A percentile compares a stretch with the other conserved stretches of the same genome.
Conservation (phyloP, 2,797 vertebrate genomes). For the Typhlichthys eigenmanni region DNA sequence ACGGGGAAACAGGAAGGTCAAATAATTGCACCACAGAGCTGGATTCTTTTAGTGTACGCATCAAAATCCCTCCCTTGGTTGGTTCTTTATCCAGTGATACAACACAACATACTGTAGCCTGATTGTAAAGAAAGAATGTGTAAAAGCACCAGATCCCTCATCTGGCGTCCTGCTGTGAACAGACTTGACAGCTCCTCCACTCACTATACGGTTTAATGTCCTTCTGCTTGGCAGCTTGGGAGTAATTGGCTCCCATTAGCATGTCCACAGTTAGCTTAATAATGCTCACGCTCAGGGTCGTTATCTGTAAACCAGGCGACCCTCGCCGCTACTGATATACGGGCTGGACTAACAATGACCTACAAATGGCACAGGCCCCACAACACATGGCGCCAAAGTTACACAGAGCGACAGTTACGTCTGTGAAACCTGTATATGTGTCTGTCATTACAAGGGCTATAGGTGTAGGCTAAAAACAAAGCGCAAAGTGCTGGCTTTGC, state of each 20-base stretch:
- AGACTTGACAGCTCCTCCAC: conserved; percentile 28
- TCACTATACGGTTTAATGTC: conserved; percentile 24
- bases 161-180: conserved; percentile 48
- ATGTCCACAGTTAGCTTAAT: conserved; percentile 53
- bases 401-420: conserved; percentile 16
- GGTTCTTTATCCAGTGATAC: conserved; percentile 10
- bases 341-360: conserved; percentile 46
- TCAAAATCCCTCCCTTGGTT: no score
- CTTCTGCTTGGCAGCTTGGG: conserved; percentile 47
- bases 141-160: conserved; percentile 11
- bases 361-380: conserved; percentile 23
- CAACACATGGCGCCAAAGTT: conserved; percentile 8
- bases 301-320: conserved; percentile 61
- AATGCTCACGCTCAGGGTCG: conserved; percentile 56
- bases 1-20: conserved; percentile 30
- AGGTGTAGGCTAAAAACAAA: conserved; percentile 40
- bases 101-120: not conserved
- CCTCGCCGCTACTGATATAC: conserved; percentile 49
- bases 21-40: conserved; percentile 5
- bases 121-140: conserved; percentile 2
- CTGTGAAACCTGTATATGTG: conserved; percentile 12
- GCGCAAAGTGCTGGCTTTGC: conserved; percentile 26
- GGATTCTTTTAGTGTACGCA: not conserved
- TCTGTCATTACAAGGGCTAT: conserved; percentile 33
- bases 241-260: conserved; percentile 53